Base-by-base conservation (phyloP, 2,797 vertebrate genomes). In the Leuciscus waleckii region DNA sequence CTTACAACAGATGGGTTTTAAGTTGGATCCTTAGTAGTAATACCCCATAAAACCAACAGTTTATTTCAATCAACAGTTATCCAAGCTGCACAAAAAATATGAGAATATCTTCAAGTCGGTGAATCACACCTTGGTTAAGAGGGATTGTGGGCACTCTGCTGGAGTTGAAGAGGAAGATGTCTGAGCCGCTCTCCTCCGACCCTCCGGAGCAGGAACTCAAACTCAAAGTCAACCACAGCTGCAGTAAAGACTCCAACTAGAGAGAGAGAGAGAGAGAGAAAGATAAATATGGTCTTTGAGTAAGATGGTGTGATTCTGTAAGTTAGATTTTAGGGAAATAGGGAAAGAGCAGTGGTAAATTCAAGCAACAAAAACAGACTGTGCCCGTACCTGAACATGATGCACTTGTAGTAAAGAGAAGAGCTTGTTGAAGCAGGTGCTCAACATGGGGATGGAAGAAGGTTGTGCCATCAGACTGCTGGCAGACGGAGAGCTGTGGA, bases 381-480 rank as follows among this genome's bases (percentile, higher is more conserved):
- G 65, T 26, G 51, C 19, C n/a, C 91, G 54, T 92, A 99, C 98
- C 98, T 99, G 98, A 70, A 99, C 98, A 63, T 99, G 98, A 91
- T 99, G 98, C 71, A 99, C 97, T 93, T 99, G 98, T 75, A 99
- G 94, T 97, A 99, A 97, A 81, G 98, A 98, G 92, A 99, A 99
- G 35, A 99, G 97, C 93, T 99, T 99, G 94, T 99, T 99, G 93
- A 99, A 99, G 94, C 98, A 99, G 70, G 96, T 86, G 56, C 98
- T 99, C 90, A 99, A 92, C 96, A 99, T 98, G 69, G 98, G 98
- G 89, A 99, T 95, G 89, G 98, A 99, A 7, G 97, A 98, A 87
- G 96, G 94, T 89, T 99, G 98, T 70, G 97, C 90, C 85, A 97
- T 92, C 68, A 97, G 88, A 83, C 95, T 94, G 89, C 92, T 91